Percentiles rank a stretch among this genome's conserved stretches.
Conservation (phyloP, 2,888 invertebrate genomes). For the Caenorhabditis sinica region DNA sequence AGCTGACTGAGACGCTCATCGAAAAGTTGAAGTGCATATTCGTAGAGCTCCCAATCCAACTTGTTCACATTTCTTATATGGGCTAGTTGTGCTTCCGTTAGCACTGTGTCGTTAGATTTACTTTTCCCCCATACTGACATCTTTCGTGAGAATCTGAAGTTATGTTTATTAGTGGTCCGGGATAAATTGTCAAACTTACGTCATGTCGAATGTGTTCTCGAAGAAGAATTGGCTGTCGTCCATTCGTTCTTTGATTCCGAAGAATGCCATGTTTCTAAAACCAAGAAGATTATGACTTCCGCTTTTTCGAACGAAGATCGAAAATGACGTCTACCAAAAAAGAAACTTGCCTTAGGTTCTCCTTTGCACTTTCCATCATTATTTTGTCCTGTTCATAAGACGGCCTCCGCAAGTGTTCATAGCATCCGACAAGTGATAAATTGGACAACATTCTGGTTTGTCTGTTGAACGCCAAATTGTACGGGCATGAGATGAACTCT, state of each 20-base stretch:
- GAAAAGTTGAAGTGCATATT: conserved; percentile 93
- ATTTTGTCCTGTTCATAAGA: conserved; percentile 85
- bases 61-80: conserved; percentile 88
- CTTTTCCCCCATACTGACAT: conserved; percentile 81
- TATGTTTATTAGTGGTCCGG: too few species aligned
- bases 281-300: background rate
- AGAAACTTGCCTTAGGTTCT: conserved; percentile 64
- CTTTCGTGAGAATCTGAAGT: conserved; percentile 85
- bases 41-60: conserved; percentile 94
- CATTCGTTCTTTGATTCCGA: conserved; percentile 96
- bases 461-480: conserved; percentile 95
- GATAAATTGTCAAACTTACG: conserved; percentile 59
- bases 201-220: conserved; percentile 94
- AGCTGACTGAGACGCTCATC: conserved; percentile 87
- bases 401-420: conserved; percentile 84
- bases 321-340: background rate
- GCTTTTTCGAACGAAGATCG: background rate
- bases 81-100: conserved; percentile 89
- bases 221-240: conserved; percentile 88
- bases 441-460: conserved; percentile 99
- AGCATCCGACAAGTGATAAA: conserved; percentile 95
- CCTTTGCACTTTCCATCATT: conserved; percentile 95
- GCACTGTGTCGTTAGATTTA: conserved; percentile 92
- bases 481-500: conserved; percentile 93
- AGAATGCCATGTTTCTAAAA: conserved; percentile 91